Conservation (phyloP, 2,797 vertebrate genomes). For the Cryptoblepharus egeriae region DNA sequence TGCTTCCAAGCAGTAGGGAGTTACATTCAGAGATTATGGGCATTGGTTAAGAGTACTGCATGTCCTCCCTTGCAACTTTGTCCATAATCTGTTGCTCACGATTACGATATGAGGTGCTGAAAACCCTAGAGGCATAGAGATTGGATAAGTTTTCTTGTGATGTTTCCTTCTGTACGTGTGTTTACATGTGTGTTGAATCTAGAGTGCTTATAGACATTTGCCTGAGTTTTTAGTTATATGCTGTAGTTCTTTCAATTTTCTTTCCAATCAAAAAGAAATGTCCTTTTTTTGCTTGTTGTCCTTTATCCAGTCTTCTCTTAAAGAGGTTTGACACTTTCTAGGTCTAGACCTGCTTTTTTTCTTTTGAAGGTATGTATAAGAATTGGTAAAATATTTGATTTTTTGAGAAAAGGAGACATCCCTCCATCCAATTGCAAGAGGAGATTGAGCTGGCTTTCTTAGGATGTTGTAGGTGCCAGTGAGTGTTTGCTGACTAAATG, state of each 20-base stretch:
- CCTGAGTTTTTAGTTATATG: neutral
- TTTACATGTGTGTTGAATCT: neutral
- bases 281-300: too few species aligned
- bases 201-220: neutral
- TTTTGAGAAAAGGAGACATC: too few species aligned
- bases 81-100: neutral
- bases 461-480: neutral
- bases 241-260: neutral
- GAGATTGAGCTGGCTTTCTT: neutral
- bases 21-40: neutral
- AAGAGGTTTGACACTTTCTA: too few species aligned
- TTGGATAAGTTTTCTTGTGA: neutral
- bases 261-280: too few species aligned
- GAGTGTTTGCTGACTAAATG: conserved; percentile 1
- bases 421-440: neutral
- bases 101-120: neutral
- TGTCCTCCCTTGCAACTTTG: neutral
- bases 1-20: neutral
- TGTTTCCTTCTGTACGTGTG: neutral
- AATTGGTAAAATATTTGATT: too few species aligned
- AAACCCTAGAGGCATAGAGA: neutral
- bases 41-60: neutral
- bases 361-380: neutral
- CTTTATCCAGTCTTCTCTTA: too few species aligned
- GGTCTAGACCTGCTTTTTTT: neutral